phyloP scores from a whole-genome alignment of 2,113 vertebrate genomes.

The Vicugna pacos region DNA sequence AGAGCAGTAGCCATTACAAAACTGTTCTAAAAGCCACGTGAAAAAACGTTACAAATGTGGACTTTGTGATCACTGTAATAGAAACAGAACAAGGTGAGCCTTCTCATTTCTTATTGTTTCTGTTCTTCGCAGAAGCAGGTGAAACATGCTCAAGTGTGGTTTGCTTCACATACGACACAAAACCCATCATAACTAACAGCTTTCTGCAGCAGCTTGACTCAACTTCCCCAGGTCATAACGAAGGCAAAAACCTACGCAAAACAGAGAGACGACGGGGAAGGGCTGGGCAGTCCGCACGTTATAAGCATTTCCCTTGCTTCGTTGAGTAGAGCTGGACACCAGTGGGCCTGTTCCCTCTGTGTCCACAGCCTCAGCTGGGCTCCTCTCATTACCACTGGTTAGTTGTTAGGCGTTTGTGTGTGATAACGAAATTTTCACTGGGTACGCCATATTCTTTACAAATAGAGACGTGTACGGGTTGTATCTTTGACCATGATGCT shows the following conservation, averaged over 20 bases:
- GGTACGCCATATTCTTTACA: neutral
- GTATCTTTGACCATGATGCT: neutral
- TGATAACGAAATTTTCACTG: neutral
- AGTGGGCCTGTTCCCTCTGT: neutral
- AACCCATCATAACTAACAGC: neutral
- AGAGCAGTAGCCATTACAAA: neutral
- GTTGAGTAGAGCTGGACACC: neutral
- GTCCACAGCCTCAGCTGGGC: accelerated
- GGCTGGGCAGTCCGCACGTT: neutral
- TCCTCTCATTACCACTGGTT: neutral
- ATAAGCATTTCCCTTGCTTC: neutral
- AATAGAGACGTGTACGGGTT: neutral
- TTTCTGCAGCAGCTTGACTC: neutral
- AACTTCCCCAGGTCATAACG: slow-evolving; percentile 19
- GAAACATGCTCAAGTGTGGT: slow-evolving; percentile 72
- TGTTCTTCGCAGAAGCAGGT: slow-evolving; percentile 66
- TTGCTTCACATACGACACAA: neutral
- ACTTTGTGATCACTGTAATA: neutral
- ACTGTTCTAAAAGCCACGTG: neutral
- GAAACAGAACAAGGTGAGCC: slow-evolving; percentile 1
- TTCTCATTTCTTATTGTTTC: slow-evolving; percentile 68
- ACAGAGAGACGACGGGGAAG: slow-evolving; percentile 55
- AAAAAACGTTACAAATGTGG: neutral
- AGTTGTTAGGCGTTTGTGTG: neutral
- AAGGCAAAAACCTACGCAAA: neutral